phyloP scores from a whole-genome alignment of 2,113 vertebrate species.

The Gobio gobio region DNA sequence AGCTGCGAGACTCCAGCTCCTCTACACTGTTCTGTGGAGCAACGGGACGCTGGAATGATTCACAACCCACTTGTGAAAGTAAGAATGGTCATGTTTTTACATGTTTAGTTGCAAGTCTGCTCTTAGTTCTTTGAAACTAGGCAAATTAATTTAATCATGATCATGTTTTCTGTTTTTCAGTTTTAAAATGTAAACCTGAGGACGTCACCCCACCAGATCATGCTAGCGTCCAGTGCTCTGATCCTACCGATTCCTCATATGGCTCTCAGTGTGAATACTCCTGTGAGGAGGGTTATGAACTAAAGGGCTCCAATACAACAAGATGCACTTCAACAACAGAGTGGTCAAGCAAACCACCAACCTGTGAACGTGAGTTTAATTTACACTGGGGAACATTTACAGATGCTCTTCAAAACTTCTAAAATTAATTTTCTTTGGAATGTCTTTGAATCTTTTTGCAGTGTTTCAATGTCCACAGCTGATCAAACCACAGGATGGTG shows the following conservation, averaged over 20 bases:
- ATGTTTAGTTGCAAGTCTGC: background rate
- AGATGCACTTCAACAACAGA: conserved; percentile 66
- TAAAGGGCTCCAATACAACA: conserved; percentile 62
- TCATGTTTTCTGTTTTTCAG: conserved; percentile 54
- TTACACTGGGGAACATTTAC: too few species aligned
- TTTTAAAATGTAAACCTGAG: conserved; percentile 60
- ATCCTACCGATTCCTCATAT: conserved; percentile 64
- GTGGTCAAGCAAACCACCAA: conserved; percentile 72
- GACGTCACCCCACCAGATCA: conserved; percentile 54
- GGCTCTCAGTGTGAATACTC: conserved; percentile 73
- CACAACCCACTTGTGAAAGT: conserved; percentile 66
- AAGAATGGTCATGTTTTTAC: background rate
- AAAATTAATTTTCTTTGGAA: background rate
- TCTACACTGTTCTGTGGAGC: conserved; percentile 63
- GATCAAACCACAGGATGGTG: conserved; percentile 43
- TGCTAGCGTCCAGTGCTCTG: conserved; percentile 69
- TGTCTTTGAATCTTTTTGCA: conserved; percentile 44
- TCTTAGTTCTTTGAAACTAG: background rate
- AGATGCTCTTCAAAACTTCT: too few species aligned
- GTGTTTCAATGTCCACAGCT: conserved; percentile 66
- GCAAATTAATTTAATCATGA: background rate
- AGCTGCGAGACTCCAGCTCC: conserved; percentile 35
- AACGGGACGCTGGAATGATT: conserved; percentile 67
- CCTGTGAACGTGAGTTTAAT: conserved; percentile 22
- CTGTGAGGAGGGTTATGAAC: conserved; percentile 76